phyloP scores from a whole-genome alignment of 2,113 vertebrate species.

The Glaucomys volans region DNA sequence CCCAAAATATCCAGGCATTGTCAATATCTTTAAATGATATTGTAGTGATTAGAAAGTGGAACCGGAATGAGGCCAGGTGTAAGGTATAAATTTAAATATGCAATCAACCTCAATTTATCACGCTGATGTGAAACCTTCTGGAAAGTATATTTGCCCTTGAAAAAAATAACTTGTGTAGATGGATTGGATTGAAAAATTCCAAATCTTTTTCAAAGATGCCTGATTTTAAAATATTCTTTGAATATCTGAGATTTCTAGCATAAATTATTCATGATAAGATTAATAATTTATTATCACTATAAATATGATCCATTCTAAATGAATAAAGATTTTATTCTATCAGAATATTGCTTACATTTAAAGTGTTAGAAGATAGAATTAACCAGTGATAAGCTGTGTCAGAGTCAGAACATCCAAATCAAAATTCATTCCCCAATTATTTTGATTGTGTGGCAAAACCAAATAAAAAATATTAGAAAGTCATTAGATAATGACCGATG shows the following conservation, averaged over 20 bases:
- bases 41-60: conserved; percentile 17
- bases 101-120: conserved; percentile 23
- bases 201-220: conserved; percentile 34
- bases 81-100: conserved; percentile 60
- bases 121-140: conserved; percentile 32
- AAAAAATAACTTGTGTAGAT: conserved; percentile 50
- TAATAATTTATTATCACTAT: conserved; percentile 66
- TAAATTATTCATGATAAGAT: conserved; percentile 65
- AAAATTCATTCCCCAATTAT: background rate
- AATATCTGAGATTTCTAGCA: conserved; percentile 54
- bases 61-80: conserved; percentile 31
- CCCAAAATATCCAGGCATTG: conserved; percentile 31
- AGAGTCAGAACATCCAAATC: background rate
- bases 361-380: background rate
- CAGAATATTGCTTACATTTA: background rate
- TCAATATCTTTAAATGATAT: background rate
- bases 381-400: background rate
- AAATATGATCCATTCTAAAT: conserved; percentile 59
- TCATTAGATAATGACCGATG: background rate
- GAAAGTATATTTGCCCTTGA: conserved; percentile 47
- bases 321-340: conserved; percentile 5
- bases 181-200: conserved; percentile 1
- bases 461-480: background rate
- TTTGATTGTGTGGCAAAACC: background rate
- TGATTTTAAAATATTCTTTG: conserved; percentile 42